Conservation (phyloP, 2,113 vertebrate species). For the Pomatostomus ruficeps region DNA sequence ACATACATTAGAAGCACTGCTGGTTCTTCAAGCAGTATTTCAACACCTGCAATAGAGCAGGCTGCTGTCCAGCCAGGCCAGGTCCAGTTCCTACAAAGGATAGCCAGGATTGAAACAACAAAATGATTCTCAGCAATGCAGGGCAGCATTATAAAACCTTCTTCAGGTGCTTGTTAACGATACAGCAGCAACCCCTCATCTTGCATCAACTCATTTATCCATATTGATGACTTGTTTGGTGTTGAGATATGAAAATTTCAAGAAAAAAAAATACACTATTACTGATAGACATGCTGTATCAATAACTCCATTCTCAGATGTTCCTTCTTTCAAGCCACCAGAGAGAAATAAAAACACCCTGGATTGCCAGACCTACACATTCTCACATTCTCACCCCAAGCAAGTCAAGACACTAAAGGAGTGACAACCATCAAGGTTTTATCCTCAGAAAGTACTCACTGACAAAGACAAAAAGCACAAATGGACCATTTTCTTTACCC, state of each 20-base stretch:
- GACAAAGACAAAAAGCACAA: not conserved
- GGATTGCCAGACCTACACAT: not conserved
- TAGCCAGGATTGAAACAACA: not conserved
- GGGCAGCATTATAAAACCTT: not conserved
- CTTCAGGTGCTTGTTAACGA: not conserved
- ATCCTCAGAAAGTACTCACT: not conserved
- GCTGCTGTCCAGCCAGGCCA: not conserved
- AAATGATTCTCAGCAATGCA: not conserved
- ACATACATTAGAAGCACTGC: not conserved
- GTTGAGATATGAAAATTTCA: not conserved
- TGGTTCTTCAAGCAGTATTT: not conserved
- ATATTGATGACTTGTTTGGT: not conserved
- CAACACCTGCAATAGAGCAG: not conserved
- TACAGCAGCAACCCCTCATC: not conserved
- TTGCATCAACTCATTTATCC: not conserved
- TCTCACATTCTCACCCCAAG: not conserved
- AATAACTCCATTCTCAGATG: not conserved
- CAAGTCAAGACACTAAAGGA: not conserved
- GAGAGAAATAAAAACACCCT: not conserved
- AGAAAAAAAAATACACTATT: not conserved
- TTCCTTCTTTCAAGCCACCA: not conserved
- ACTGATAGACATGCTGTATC: not conserved
- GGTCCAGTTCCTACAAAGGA: not conserved
- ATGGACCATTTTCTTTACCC: not conserved
- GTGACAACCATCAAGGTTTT: not conserved